Evolutionary conservation across 2,888 invertebrate species (phyloP), one percentile per base, ranked within the genome.

Genomic region (Dilophus febrilis): DNA sequence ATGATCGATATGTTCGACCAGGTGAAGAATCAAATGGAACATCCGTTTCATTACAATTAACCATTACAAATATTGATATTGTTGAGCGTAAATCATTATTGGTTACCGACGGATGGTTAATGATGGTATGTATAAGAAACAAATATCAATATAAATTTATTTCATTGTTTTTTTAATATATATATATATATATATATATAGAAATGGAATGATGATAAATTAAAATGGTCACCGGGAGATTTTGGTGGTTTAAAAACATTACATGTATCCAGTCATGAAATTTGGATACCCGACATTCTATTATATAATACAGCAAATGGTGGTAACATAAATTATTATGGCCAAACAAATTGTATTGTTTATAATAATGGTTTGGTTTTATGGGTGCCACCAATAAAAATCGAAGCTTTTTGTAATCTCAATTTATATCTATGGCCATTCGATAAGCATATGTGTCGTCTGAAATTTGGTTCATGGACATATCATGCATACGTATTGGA

Each of bases 391-490:
- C 74, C 79, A 5, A 69, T 75, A 2, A 76, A 76, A 45, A 74
- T 81, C 44, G 64, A 74, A 1, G 65, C 70, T 12, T 71, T 73
- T 49, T 77, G 76, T 50, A 71, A 75, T 41, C 53, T 73, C 22
- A 71, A 85, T 52, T 64, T 86, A 38, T 59, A 66, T 13, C 62
- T 67, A 44, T 87, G 86, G 86, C 87, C 87, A 0, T 71, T 66
- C 35, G 87, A 87, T 57, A 61, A 61, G 6, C 86, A 87, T 55
- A 58, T 54, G 0, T 81, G 80, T 49, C 51, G 55, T 33, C 59
- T 86, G 43, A 70, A 70, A 50, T 71, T 87, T 44, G 83, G 81
- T 2, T 83, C 85, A 1, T 77, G 84, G 72, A 72, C 74, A 1
- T 71, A 76, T 52, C 65, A 66, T 40, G 68, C 22, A 22, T 8